Percentiles rank a stretch among this genome's conserved stretches.
Conservation (phyloP, 2,113 vertebrate genomes). For the Choloepus hoffmanni region DNA sequence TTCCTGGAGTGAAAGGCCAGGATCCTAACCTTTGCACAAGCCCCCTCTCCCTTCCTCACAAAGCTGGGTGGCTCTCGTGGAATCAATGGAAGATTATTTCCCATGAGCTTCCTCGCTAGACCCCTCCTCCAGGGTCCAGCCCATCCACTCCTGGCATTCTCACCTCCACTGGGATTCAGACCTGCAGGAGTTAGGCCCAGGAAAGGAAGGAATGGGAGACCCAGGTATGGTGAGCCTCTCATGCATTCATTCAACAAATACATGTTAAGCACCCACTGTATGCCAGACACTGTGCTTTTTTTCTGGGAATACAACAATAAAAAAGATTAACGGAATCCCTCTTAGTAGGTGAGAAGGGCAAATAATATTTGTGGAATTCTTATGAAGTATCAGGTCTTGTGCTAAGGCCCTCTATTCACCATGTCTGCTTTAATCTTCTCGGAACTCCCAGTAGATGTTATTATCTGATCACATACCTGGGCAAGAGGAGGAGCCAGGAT, state of each 20-base stretch:
- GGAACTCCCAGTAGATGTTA: background rate
- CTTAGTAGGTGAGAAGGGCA: background rate
- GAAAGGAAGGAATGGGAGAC: background rate
- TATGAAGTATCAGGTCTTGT: background rate
- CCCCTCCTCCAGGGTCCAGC: background rate
- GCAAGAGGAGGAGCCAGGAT: background rate
- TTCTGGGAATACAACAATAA: background rate
- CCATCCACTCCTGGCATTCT: background rate
- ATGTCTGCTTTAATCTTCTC: background rate
- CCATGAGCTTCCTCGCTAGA: background rate
- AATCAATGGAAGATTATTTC: background rate
- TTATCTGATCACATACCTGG: background rate
- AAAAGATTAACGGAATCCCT: background rate
- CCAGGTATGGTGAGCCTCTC: background rate
- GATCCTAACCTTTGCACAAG: background rate
- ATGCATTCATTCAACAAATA: background rate
- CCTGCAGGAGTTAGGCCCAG: background rate
- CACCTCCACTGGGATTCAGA: background rate
- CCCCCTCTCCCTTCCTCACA: background rate
- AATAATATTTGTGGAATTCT: constrained; percentile 15
- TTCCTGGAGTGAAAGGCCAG: background rate
- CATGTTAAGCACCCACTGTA: background rate
- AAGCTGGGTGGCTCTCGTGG: background rate
- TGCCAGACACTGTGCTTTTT: background rate
- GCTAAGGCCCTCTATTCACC: background rate